Base-by-base conservation (phyloP, 2,888 invertebrate species). In the Piscicola geometra region DNA sequence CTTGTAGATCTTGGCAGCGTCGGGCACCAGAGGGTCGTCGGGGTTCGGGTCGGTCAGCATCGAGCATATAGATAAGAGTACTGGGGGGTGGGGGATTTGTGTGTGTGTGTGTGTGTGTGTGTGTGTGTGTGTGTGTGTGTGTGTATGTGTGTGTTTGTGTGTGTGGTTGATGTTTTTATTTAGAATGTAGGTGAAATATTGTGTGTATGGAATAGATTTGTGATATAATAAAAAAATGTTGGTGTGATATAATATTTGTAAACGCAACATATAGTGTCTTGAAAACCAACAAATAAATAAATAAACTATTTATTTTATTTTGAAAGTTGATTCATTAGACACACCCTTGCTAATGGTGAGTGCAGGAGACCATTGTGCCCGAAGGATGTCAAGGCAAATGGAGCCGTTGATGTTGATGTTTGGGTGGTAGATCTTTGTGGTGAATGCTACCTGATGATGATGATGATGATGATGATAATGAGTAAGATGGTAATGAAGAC, bases 391-490 rank as follows among this genome's bases (percentile, higher is more conserved):
- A 89, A 99, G 91, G 89, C 99, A 99, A 90, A 99, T 99, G 89
- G 96, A 96, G 89, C 98, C 99, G 90, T 99, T 98, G 90, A 96
- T 97, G 92, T 99, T 99, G 89, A 99, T 99, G 90, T 99, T 99
- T 86, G 98, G 98, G 89, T 99, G 99, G 90, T 99, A 99, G 89
- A 99, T 99, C 89, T 96, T 93, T 87, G 99, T 99, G 88, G 97
- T 98, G 90, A 99, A 99, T 88, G 97, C 95, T 89, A 99, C 90
- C 93, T 97, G 82, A n/a, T n/a, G n/a, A n/a, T n/a, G n/a, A n/a
- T n/a, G n/a, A n/a, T 21, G 50, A 47, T 15, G 21, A 47, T 47
- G 12, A 15, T 15, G 50, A 15, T 47, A 47, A 47, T 9, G 21
- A 15, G 9, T 47, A 15, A 15, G 21, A 47, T 47, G 9, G 21